Base-by-base conservation (phyloP, 1,140 invertebrate genomes). In the Orius laevigatus region DNA sequence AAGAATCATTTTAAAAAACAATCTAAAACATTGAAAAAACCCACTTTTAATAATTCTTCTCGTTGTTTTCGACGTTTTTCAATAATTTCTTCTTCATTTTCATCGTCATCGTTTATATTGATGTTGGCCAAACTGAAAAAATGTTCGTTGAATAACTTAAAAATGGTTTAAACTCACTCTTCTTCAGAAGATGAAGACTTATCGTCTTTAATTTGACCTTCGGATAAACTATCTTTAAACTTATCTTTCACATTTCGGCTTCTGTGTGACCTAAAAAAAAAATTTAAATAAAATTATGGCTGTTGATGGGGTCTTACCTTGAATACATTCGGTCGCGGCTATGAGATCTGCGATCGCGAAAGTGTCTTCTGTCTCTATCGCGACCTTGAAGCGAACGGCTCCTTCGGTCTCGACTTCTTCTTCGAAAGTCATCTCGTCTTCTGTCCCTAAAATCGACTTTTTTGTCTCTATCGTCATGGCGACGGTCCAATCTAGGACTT, bases 1-100 rank as follows among this genome's bases (percentile, higher is more conserved):
- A 19, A 51, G 62, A 42, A 51, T 8, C 43, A 45, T 44, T 42
- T 54, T 40, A 31, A 55, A 51, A 50, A 32, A 18, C 10, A 54
- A 47, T 19, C 14, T 51, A n/a, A 33, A 39, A 3, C 5, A 20
- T n/a, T 42, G n/a, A n/a, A 14, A 42, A 11, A 42, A 53, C 61
- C 61, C 69, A 85, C 83, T 70, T 85, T 84, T 32, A 94, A 61
- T 2, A 97, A 67, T 61, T 87, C 85, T 66, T 94, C 88, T 39
- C 92, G 70, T 62, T 91, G 79, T 63, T 87, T 87, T 52, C 92
- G 73, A 56, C 88, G 71, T 59, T 77, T 76, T 62, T 94, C 85
- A 64, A 96, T 96, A 58, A 95, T 89, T 51, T 79, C 77, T 64
- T 95, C 87, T 62, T 94, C 91, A 63, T 93, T 87, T 64, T 94